Evolutionary conservation across 1,140 invertebrate genomes (phyloP).

Genomic region (Rhopalosiphum maidis): DNA sequence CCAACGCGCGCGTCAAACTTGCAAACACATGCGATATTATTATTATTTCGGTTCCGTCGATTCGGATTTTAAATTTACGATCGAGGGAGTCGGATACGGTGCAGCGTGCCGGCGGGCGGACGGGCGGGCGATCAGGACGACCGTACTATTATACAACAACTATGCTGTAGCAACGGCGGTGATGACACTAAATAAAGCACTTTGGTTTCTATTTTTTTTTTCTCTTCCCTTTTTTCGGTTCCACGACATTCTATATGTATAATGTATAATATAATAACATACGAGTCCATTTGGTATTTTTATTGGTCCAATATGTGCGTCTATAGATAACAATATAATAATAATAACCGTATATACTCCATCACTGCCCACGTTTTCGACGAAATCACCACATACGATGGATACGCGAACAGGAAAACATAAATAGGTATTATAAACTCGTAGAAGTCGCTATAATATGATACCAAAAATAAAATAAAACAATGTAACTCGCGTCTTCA

Average conservation of each 20-base stretch:
- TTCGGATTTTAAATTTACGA: conserved; percentile 33
- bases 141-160: too few species aligned
- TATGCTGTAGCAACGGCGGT: too few species aligned
- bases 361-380: neutral
- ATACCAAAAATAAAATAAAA: too few species aligned
- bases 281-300: neutral
- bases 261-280: neutral
- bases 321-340: neutral
- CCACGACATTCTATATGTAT: neutral
- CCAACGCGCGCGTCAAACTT: neutral
- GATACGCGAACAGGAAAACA: neutral
- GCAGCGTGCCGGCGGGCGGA: neutral
- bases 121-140: neutral
- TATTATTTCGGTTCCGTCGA: conserved; percentile 4
- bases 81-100: neutral
- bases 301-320: conserved; percentile 5
- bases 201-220: neutral
- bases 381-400: neutral
- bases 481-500: too few species aligned
- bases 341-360: neutral
- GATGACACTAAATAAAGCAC: conserved; percentile 11
- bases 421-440: neutral
- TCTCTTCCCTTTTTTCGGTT: neutral
- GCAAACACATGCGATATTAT: conserved; percentile 9
- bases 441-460: too few species aligned